Evolutionary conservation across 2,797 vertebrate species (phyloP), one percentile per base, ranked within the genome.

Genomic region (Gymnothorax reevesii): DNA sequence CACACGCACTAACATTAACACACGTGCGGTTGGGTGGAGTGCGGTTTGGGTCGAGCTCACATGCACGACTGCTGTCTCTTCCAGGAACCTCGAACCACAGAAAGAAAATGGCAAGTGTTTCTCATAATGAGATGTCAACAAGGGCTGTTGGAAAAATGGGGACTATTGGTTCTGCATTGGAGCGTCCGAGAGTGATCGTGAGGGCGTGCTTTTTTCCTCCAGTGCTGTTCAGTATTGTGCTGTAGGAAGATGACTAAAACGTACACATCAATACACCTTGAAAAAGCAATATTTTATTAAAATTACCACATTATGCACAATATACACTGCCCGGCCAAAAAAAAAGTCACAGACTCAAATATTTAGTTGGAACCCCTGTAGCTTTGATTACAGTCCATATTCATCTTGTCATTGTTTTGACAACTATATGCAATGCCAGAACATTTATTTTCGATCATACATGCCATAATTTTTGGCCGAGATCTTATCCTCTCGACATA

Each of bases 1-100:
- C 6, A 87, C 86, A 87, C 87, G 88, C n/a, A 42, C 33, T 42
- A 42, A 42, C 33, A 42, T 42, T 42, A 42, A 42, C 33, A 42
- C 33, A 86, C 88, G 60, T 86, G 88, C 87, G n/a, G n/a, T 2
- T n/a, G n/a, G 3, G 66, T 8, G 22, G 1, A 13, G 5, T 22
- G 25, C n/a, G 66, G 33, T 42, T 42, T 13, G n/a, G 66, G 66
- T 25, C 7, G 8, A 71, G 49, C 75, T 79, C 42, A 17, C 49
- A 0, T 79, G 42, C 17, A 17, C 88, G 85, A 57, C 89, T 87
- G 90, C 87, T 33, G 3, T 52, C 8, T 33, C 27, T 55, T 86
- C 8, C 54, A n/a, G 77, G 79, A 86, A 62, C 42, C 17, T 20
- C 22, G 85, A 52, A 57, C 49, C 20, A n/a, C 62, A 25, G 69